These are phyloP conservation scores for Aphidius ervi DNA, from an alignment of 1,140 invertebrate genomes.

Conservation along the genomic window DNA sequence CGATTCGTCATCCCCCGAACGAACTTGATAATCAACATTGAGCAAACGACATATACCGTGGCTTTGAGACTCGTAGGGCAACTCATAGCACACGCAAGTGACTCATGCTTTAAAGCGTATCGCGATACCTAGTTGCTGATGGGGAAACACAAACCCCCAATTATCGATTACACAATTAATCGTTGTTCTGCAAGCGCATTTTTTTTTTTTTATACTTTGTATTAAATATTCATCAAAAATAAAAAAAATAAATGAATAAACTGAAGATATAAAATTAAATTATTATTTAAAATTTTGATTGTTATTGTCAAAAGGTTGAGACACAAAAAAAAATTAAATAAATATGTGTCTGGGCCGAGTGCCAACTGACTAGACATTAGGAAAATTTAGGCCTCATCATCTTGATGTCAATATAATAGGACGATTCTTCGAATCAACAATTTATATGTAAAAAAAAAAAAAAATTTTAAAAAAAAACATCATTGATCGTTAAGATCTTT, in stretches of 20 bases:
- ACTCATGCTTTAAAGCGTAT: constrained; percentile 47
- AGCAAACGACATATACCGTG: constrained; percentile 42
- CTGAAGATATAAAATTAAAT: too few species aligned
- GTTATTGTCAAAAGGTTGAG: too few species aligned
- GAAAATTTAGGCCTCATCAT: constrained; percentile 14
- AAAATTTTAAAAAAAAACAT: constrained; percentile 10
- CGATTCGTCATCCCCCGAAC: constrained; percentile 51
- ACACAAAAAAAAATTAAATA: too few species aligned
- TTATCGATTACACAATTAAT: constrained; percentile 47
- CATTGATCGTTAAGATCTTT: constrained; percentile 19
- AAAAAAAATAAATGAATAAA: too few species aligned
- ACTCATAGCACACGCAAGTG: constrained; percentile 44
- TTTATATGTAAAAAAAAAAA: background rate
- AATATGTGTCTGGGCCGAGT: background rate
- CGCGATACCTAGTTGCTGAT: constrained; percentile 17
- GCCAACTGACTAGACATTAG: constrained; percentile 31
- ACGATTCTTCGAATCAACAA: constrained; percentile 30
- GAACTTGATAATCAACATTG: constrained; percentile 53
- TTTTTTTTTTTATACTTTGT: background rate
- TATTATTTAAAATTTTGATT: too few species aligned
- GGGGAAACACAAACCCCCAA: constrained; percentile 28
- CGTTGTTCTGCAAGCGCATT: constrained; percentile 13
- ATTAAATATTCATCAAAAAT: background rate
- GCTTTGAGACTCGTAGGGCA: constrained; percentile 21
- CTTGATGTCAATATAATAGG: constrained; percentile 42